Evolutionary conservation across 2,888 invertebrate genomes (phyloP).

Genomic region (Creontiades dilutus): DNA sequence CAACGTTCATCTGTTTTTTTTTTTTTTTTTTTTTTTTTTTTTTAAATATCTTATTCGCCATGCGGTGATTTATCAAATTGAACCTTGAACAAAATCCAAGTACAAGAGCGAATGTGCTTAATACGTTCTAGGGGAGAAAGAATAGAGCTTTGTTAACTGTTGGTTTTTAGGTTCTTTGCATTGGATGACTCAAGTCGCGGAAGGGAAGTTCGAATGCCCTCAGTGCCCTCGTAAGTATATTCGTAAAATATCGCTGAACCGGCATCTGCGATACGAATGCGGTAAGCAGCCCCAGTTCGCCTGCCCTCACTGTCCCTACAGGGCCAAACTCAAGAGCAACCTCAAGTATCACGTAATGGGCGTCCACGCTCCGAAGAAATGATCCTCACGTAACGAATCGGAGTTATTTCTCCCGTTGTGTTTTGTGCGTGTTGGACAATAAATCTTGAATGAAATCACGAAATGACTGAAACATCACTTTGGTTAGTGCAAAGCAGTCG

Average conservation of each 20-base stretch:
- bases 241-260: constrained; percentile 56
- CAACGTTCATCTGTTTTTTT: no score
- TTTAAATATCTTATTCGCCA: no score
- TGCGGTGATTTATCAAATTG: no score
- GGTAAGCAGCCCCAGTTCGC: constrained; percentile 78
- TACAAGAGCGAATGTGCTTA: constrained; percentile 17
- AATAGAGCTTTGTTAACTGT: constrained; percentile 1
- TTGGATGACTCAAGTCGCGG: constrained; percentile 46
- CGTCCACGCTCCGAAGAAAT: constrained; percentile 31
- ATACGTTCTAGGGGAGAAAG: background rate
- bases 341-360: constrained; percentile 74
- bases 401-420: no score
- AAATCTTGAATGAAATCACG: background rate
- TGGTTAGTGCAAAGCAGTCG: background rate
- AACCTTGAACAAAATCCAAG: background rate
- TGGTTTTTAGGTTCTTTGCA: constrained; percentile 21
- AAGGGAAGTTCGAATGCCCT: constrained; percentile 53
- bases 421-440: background rate
- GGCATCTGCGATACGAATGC: constrained; percentile 75
- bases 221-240: constrained; percentile 58
- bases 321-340: constrained; percentile 69
- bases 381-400: background rate
- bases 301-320: constrained; percentile 76
- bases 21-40: no score
- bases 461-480: background rate